phyloP scores from a whole-genome alignment of 2,113 vertebrate genomes.

The Talpa occidentalis region DNA sequence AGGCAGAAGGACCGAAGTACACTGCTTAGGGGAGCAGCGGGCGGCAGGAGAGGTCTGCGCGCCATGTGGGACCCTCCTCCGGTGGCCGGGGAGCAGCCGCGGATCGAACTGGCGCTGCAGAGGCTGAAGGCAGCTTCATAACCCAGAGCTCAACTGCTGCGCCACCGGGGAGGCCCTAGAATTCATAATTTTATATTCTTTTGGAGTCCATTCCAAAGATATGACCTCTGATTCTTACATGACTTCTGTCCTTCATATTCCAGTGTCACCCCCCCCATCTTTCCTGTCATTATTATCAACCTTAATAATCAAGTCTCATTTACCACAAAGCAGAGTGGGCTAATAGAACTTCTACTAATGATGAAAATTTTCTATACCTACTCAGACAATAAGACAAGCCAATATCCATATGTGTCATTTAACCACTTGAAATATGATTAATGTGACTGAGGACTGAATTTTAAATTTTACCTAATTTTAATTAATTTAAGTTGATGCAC shows the following conservation, averaged over 20 bases:
- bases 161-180: no score
- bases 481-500: conserved; percentile 28
- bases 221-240: not conserved
- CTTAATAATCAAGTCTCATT: conserved; percentile 28
- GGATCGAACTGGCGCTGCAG: no score
- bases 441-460: conserved; percentile 31
- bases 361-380: not conserved
- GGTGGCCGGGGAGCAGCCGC: no score
- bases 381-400: not conserved
- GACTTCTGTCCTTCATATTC: conserved; percentile 12
- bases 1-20: no score
- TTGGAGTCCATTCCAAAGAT: not conserved
- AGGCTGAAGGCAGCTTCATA: no score
- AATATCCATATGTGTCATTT: not conserved
- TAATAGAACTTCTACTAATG: conserved; percentile 45
- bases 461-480: conserved; percentile 46
- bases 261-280: not conserved
- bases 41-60: no score
- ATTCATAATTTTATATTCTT: conserved; percentile 28
- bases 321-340: not conserved
- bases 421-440: conserved; percentile 39
- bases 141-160: no score
- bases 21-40: no score
- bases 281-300: not conserved
- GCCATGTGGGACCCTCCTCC: no score